Evolutionary conservation across 2,113 vertebrate species (phyloP), one percentile per base, ranked within the genome.

Genomic region (Narcine bancroftii): DNA sequence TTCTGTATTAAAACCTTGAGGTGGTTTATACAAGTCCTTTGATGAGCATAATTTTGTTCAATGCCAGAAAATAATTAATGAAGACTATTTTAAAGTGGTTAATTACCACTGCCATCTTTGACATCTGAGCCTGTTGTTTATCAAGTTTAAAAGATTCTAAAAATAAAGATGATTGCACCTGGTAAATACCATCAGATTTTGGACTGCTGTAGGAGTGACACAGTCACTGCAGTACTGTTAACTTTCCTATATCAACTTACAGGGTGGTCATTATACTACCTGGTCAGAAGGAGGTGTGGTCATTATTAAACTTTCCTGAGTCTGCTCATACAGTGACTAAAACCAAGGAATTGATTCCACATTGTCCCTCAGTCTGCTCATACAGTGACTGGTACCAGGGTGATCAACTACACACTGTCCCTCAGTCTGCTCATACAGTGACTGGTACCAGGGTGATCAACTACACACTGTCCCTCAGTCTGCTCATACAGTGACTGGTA

Each of bases 121-220:
- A 91, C 69, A 91, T 24, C 65, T 33, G 89, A 91, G 24, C 89
- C 39, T 91, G 65, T 7, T 91, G 89, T 66, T 91, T 42, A 91
- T 45, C 21, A 66, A 63, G n/a, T 89, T 65, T 39, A 89, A 85
- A 85, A 36, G 53, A 60, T 85, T 60, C 81, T 85, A 87, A 87
- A 66, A 47, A 69, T 91, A 69, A 91, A 91, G 71, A 24, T 29
- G 24, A 71, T 47, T 42, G 33, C 65, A 47, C 6, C 24, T 69
- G 42, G 33, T 56, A 89, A 66, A 66, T 21, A 65, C 60, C 19
- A 21, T 21, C 53, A 33, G 13, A 24, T 87, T 60, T 60, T 60
- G 29, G 60, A 53, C 53, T 36, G 33, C 53, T 7, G 50, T 17
- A 19, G 17, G 81, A 3, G 5, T 36, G 6, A 17, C 79, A 53